Percentiles rank a stretch among this genome's conserved stretches.
Conservation (phyloP, 2,797 vertebrate genomes). For the Gephyroberyx darwinii region DNA sequence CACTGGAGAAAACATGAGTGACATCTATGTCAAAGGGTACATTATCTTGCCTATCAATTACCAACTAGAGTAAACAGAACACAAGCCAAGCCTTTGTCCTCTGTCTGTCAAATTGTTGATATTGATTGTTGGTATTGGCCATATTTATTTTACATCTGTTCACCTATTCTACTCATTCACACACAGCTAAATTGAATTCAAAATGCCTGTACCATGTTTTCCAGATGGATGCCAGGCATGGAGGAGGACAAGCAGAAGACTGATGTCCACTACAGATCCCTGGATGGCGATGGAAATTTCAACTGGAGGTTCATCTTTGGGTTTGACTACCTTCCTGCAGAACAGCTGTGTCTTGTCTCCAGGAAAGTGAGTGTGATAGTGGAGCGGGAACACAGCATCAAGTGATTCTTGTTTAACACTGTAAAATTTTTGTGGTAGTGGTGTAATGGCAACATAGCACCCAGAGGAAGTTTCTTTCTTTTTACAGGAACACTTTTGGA, state of each 20-base stretch:
- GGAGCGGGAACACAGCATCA: background rate
- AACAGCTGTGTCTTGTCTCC: constrained; percentile 92
- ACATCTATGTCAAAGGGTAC: constrained; percentile 98
- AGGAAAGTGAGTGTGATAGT: constrained; percentile 85
- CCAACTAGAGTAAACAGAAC: background rate
- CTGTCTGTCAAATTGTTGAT: background rate
- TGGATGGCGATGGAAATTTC: constrained; percentile 98
- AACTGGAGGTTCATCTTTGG: constrained; percentile 98
- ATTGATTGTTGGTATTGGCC: background rate
- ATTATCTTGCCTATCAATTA: background rate
- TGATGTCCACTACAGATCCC: constrained; percentile 96
- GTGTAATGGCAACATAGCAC: background rate
- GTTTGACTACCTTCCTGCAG: constrained; percentile 95
- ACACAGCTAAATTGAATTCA: background rate
- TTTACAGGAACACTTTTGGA: constrained; percentile 96
- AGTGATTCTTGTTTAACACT: background rate
- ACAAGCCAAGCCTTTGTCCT: background rate
- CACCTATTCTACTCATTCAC: background rate
- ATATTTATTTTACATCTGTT: background rate
- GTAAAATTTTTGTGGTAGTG: background rate
- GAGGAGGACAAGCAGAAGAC: constrained; percentile 98
- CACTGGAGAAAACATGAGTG: constrained; percentile 97
- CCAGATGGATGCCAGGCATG: constrained; percentile 96
- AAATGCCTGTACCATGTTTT: background rate
- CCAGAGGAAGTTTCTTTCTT: constrained; percentile 1